These are phyloP conservation scores for Melitaea athalia DNA, from an alignment of 2,888 invertebrate species.

Conservation along the genomic window DNA sequence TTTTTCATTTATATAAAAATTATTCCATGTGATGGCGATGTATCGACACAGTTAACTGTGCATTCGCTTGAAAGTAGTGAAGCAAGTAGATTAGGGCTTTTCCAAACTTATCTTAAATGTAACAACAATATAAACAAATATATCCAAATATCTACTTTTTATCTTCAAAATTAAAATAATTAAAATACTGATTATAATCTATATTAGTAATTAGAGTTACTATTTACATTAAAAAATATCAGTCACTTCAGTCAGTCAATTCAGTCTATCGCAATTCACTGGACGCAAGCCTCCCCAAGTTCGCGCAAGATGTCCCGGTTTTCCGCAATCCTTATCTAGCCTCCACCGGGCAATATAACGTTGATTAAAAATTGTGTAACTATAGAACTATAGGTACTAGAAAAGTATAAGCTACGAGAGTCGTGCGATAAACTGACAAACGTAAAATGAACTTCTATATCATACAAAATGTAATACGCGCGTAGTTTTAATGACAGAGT, in stretches of 20 bases:
- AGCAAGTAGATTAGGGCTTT: background rate
- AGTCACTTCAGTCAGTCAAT: too few species aligned
- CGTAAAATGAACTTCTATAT: background rate
- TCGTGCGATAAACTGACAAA: background rate
- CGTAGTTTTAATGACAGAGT: conserved; percentile 2
- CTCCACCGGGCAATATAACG: too few species aligned
- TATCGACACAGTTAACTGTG: conserved; percentile 16
- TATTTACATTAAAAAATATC: too few species aligned
- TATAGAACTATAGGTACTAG: too few species aligned
- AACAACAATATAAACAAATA: background rate
- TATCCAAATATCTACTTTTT: background rate
- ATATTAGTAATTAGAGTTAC: too few species aligned
- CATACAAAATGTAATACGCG: conserved; percentile 5
- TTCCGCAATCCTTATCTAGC: too few species aligned
- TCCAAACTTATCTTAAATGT: conserved; percentile 1
- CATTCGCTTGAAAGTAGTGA: conserved; percentile 12
- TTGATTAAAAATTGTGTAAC: too few species aligned
- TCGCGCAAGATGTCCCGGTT: too few species aligned
- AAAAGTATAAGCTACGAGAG: background rate
- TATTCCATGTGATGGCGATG: conserved; percentile 1
- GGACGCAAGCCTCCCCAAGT: too few species aligned
- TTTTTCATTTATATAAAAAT: background rate
- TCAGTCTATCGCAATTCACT: too few species aligned
- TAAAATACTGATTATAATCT: too few species aligned
- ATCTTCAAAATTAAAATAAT: too few species aligned